Base-by-base conservation (phyloP, 1,140 invertebrate species). In the Drosophila erecta region DNA sequence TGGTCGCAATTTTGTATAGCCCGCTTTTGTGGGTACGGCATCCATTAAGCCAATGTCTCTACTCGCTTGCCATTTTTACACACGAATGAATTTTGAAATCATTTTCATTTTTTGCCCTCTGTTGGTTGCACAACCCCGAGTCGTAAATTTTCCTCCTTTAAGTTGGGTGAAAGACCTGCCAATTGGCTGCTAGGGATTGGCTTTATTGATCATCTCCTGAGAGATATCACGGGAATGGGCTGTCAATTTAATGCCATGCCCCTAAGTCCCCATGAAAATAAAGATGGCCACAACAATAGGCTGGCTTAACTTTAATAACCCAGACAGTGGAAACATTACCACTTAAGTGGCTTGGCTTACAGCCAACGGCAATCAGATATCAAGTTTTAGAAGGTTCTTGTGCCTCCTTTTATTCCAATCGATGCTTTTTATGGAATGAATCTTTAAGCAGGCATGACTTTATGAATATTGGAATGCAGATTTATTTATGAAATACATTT, bases 191-290 rank as follows among this genome's bases (percentile, higher is more conserved):
- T 65, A 46, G 59, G 66, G 78, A 76, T 81, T 83, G 80, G 60
- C 79, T 70, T 81, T 81, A 81, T 81, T 81, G 79, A 81, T 81
- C 79, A 81, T 83, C 79, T 75, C 49, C 50, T 41, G 41, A 47
- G 55, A 70, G 67, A 70, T 70, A 70, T 38, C 51, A 27, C 24
- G 24, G 37, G 43, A 70, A 70, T 54, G 58, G 76, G 74, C 79
- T 79, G 79, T 83, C 75, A 79, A 40, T 79, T 81, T 78, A 56
- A 78, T 67, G 67, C 53, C 71, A n/a, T 41, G 49, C 44, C 49
- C 79, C 62, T 67, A 78, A 78, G 66, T 61, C 35, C 22, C 38
- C 47, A 57, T 47, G 65, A 43, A 81, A 67, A 66, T 64, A 17
- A 78, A 56, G 46, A 61, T 51, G 60, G 49, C 53, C 35, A 24